Evolutionary conservation across 2,888 invertebrate species (phyloP).

Genomic region (Synanthedon tipuliformis): DNA sequence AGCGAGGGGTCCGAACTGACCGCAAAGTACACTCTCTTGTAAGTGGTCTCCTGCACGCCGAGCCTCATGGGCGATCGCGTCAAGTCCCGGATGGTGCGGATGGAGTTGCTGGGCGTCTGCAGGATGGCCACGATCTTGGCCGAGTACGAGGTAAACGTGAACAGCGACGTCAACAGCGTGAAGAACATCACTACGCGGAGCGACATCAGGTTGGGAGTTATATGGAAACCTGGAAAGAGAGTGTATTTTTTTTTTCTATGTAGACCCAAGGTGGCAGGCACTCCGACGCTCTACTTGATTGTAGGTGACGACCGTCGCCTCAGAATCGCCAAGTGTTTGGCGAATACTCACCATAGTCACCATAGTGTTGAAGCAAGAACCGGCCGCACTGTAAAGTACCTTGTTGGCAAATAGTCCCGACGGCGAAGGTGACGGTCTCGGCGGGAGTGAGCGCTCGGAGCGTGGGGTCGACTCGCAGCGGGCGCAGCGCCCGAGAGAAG

Average conservation of each 20-base stretch:
- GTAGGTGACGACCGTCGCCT: too few relatives aligned
- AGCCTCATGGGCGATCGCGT: conserved; percentile 65
- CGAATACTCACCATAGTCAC: too few relatives aligned
- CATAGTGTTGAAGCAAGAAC: too few relatives aligned
- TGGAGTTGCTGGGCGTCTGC: conserved; percentile 72
- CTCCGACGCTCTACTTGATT: too few relatives aligned
- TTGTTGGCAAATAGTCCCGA: conserved; percentile 73
- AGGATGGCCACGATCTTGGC: conserved; percentile 74
- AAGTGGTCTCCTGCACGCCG: conserved; percentile 71
- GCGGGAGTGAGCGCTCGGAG: conserved; percentile 26
- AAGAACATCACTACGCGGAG: conserved; percentile 68
- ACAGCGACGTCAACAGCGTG: conserved; percentile 65
- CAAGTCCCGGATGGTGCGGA: conserved; percentile 67
- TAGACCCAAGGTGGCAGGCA: too few relatives aligned
- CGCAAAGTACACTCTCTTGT: conserved; percentile 69
- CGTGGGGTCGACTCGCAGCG: conserved; percentile 6
- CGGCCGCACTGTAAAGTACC: conserved; percentile 27
- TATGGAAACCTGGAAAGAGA: conserved; percentile 46
- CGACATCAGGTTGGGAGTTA: conserved; percentile 53
- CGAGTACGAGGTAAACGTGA: conserved; percentile 74
- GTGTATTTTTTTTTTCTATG: too few relatives aligned
- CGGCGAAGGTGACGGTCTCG: conserved; percentile 65
- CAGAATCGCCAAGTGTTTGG: too few relatives aligned
- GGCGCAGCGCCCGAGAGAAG: conserved; percentile 20
- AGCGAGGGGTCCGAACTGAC: conserved; percentile 19